These are phyloP conservation scores for Melanotaenia duboulayi DNA, from an alignment of 2,113 vertebrate species.

Conservation along the genomic window DNA sequence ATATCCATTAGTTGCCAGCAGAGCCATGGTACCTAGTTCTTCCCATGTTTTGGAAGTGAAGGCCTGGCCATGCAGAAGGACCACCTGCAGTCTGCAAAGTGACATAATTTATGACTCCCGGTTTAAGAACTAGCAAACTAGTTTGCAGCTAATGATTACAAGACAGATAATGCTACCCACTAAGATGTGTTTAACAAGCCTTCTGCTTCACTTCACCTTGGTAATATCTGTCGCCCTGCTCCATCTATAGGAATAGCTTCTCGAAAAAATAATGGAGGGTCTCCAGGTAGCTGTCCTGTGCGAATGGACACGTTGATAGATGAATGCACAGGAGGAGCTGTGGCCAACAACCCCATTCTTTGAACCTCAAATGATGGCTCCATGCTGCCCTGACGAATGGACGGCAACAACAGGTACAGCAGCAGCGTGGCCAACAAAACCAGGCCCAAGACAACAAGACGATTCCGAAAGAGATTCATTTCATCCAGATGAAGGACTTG, in stretches of 20 bases:
- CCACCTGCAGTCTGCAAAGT: constrained; percentile 85
- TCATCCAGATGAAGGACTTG: constrained; percentile 43
- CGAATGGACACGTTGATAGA: constrained; percentile 81
- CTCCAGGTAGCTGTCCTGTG: constrained; percentile 81
- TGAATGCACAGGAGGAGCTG: constrained; percentile 47
- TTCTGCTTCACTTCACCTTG: constrained; percentile 80
- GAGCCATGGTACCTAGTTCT: constrained; percentile 88
- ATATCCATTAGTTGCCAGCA: constrained; percentile 89
- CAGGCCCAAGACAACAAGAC: constrained; percentile 85
- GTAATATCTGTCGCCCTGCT: constrained; percentile 70
- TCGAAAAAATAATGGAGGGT: constrained; percentile 89
- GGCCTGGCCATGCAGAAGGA: constrained; percentile 93
- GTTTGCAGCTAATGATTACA: constrained; percentile 1
- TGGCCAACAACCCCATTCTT: constrained; percentile 67
- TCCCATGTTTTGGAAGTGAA: constrained; percentile 96
- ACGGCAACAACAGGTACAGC: constrained; percentile 88
- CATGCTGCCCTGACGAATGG: constrained; percentile 81
- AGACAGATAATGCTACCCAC: background rate
- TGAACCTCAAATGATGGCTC: constrained; percentile 76
- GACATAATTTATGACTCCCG: background rate
- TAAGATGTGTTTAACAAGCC: background rate
- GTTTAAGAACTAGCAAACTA: background rate
- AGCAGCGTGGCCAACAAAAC: constrained; percentile 85
- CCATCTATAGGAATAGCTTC: constrained; percentile 83
- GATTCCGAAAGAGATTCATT: constrained; percentile 85